These are phyloP conservation scores for Melipona bicolor DNA, from an alignment of 2,888 invertebrate genomes.

Conservation along the genomic window DNA sequence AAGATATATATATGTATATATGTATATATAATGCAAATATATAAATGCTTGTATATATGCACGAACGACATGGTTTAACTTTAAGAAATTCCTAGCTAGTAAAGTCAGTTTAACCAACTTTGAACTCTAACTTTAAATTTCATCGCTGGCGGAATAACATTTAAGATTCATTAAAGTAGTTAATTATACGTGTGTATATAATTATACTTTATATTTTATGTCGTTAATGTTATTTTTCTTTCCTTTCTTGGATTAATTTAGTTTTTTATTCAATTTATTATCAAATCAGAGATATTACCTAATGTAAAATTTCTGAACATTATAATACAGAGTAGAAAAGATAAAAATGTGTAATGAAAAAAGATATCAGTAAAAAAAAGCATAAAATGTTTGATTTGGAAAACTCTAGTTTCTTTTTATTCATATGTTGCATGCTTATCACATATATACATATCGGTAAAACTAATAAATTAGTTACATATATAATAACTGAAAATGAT, in stretches of 20 bases:
- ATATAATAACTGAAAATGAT: not conserved
- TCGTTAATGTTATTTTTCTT: not conserved
- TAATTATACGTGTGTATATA: not conserved
- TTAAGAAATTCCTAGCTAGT: slow-evolving; percentile 27
- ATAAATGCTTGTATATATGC: not conserved
- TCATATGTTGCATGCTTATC: slow-evolving; percentile 18
- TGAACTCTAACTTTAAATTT: not conserved
- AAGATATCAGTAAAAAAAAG: no score
- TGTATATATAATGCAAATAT: not conserved
- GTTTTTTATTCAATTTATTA: not conserved
- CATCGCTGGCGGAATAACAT: not conserved
- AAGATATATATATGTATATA: slow-evolving; percentile 2
- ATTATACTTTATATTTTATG: not conserved
- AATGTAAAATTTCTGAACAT: not conserved
- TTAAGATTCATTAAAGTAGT: not conserved
- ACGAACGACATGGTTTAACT: not conserved
- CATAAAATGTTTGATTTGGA: not conserved
- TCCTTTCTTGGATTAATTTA: not conserved
- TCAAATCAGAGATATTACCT: not conserved
- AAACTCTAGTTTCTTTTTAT: slow-evolving; percentile 25
- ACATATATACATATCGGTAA: not conserved
- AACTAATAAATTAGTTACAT: slow-evolving; percentile 7
- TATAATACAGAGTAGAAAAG: not conserved
- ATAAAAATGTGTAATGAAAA: not conserved
- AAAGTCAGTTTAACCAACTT: slow-evolving; percentile 39